These are phyloP conservation scores for Gobionotothen gibberifrons DNA, from an alignment of 2,797 vertebrate genomes.

Conservation along the genomic window DNA sequence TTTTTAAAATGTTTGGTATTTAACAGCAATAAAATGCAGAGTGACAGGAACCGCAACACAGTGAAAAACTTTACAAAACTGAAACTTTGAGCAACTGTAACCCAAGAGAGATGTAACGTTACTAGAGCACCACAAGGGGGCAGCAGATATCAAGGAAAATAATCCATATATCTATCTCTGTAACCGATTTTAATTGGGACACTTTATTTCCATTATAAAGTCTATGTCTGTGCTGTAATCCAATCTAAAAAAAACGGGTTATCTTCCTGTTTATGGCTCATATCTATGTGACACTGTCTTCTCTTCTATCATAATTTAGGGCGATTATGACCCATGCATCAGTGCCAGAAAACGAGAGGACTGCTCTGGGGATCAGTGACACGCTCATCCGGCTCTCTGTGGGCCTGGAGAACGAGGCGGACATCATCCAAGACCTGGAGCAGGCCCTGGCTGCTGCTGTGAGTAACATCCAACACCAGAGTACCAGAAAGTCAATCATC, in stretches of 20 bases:
- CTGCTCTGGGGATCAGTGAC: constrained; percentile 89
- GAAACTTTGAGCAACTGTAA: neutral
- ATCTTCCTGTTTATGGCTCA: constrained; percentile 15
- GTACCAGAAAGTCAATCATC: neutral
- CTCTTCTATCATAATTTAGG: constrained; percentile 74
- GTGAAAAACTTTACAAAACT: neutral
- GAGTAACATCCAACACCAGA: constrained; percentile 64
- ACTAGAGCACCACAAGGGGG: constrained; percentile 52
- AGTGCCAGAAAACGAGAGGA: constrained; percentile 85
- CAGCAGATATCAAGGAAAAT: constrained; percentile 51
- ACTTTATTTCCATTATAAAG: constrained; percentile 7
- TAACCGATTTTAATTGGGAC: constrained; percentile 17
- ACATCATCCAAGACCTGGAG: constrained; percentile 89
- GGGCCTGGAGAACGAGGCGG: constrained; percentile 91
- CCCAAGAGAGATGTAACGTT: constrained; percentile 3
- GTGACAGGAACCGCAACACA: neutral
- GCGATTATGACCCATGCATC: constrained; percentile 94
- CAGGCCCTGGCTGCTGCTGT: constrained; percentile 91
- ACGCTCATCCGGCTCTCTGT: constrained; percentile 92
- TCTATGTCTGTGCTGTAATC: constrained; percentile 1
- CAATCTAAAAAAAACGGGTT: neutral
- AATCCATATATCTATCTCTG: too few relatives aligned
- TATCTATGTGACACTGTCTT: neutral
- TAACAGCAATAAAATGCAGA: neutral
- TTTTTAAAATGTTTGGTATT: too few relatives aligned